Evolutionary conservation across 2,113 vertebrate genomes (phyloP).

Genomic region (Bubo scandiacus): DNA sequence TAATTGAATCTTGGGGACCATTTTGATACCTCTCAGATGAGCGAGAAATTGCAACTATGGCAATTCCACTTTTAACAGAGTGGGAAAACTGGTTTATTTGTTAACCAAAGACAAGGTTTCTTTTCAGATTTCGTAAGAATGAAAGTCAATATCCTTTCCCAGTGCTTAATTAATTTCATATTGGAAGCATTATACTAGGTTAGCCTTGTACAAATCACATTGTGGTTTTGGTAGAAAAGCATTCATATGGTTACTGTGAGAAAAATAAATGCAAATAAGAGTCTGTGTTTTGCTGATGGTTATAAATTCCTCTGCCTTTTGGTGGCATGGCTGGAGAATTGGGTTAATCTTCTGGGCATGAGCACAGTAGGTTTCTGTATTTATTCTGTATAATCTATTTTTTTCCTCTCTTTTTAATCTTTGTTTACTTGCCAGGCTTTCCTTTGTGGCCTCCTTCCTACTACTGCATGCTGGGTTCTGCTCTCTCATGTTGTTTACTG

Average conservation of each 20-base stretch:
- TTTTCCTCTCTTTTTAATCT: conserved; percentile 27
- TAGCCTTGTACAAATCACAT: conserved; percentile 26
- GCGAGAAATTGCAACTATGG: background rate
- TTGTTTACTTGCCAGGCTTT: conserved; percentile 47
- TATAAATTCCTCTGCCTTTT: conserved; percentile 8
- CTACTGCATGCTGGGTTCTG: background rate
- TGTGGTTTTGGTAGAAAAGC: background rate
- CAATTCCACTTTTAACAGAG: background rate
- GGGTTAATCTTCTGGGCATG: conserved; percentile 32
- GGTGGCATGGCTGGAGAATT: background rate
- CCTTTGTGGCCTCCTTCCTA: conserved; percentile 4
- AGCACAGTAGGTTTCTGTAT: conserved; percentile 16
- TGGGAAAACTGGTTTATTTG: background rate
- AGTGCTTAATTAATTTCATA: background rate
- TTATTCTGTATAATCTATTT: conserved; percentile 21
- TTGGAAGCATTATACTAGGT: background rate
- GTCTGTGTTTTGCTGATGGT: background rate
- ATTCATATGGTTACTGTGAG: background rate
- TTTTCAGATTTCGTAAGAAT: background rate
- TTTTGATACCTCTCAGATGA: background rate
- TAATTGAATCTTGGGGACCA: background rate
- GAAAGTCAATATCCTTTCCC: background rate
- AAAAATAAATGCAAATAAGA: conserved; percentile 25
- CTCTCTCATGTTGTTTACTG: conserved; percentile 15
- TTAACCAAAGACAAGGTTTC: background rate